Evolutionary conservation across 2,888 invertebrate genomes (phyloP).

Genomic region (Lottia scabra): DNA sequence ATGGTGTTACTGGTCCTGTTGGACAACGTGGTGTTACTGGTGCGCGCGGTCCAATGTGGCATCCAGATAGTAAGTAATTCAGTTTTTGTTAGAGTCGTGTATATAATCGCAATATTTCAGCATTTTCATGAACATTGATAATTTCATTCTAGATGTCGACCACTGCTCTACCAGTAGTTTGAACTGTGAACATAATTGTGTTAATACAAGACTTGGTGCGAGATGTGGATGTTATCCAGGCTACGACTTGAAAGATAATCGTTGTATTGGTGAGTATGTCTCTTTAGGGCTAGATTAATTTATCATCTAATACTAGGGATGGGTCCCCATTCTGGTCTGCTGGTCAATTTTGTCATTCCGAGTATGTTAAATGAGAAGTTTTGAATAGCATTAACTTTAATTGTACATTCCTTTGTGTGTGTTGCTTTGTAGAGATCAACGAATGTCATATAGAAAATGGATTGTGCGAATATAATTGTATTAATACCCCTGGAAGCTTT

Average conservation of each 20-base stretch:
- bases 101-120: too few relatives aligned
- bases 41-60: neutral
- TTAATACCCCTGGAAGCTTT: constrained; percentile 11
- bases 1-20: constrained; percentile 4
- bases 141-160: neutral
- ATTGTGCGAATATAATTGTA: constrained; percentile 10
- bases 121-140: too few relatives aligned
- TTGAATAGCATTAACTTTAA: too few relatives aligned
- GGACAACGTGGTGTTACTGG: constrained; percentile 3
- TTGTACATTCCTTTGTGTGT: neutral
- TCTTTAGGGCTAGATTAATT: too few relatives aligned
- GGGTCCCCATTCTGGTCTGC: too few relatives aligned
- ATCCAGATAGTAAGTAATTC: neutral
- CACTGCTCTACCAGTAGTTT: neutral
- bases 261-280: constrained; percentile 12
- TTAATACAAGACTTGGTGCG: neutral
- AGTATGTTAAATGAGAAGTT: too few relatives aligned
- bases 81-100: too few relatives aligned
- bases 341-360: too few relatives aligned
- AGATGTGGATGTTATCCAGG: constrained; percentile 8
- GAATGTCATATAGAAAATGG: constrained; percentile 14
- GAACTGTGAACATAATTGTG: constrained; percentile 13
- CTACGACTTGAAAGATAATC: neutral
- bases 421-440: constrained; percentile 7
- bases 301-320: too few relatives aligned